Evolutionary conservation across 2,888 invertebrate species (phyloP).

Genomic region (Polydrusus tereticollis): DNA sequence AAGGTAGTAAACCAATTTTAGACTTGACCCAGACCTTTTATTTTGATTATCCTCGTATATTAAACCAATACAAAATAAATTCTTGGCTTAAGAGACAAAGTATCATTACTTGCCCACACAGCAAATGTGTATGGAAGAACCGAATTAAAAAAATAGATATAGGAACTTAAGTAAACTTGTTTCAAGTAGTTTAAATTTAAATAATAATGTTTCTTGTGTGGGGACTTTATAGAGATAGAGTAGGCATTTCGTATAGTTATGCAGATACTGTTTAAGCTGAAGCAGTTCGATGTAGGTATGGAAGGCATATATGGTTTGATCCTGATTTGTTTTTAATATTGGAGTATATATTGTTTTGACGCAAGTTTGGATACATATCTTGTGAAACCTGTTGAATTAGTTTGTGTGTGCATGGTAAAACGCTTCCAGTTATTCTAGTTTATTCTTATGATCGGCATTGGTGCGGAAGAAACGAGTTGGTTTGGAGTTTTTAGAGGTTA

Average conservation of each 20-base stretch:
- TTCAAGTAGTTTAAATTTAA: slow-evolving; percentile 38
- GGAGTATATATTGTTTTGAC: neutral
- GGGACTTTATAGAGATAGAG: slow-evolving; percentile 28
- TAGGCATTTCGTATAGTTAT: slow-evolving; percentile 34
- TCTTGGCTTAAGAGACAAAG: slow-evolving; percentile 8
- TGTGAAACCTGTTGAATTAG: neutral
- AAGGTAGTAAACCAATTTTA: no score
- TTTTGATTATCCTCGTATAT: neutral
- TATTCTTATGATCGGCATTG: no score
- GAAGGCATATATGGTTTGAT: slow-evolving; percentile 17
- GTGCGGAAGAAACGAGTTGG: no score
- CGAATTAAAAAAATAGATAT: slow-evolving; percentile 30
- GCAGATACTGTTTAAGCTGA: slow-evolving; percentile 1
- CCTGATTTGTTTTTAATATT: neutral
- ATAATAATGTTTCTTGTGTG: slow-evolving; percentile 39
- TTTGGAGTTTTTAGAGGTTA: no score
- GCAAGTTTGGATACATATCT: neutral
- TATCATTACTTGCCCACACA: slow-evolving; percentile 34
- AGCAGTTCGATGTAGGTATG: slow-evolving; percentile 11
- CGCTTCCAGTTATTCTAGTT: no score
- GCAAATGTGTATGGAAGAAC: slow-evolving; percentile 24
- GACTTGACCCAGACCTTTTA: neutral
- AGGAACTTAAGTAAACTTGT: slow-evolving; percentile 33
- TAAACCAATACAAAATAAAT: neutral
- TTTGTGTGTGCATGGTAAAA: no score